phyloP scores from a whole-genome alignment of 1,140 invertebrate species.

The Pseudoatta argentina region DNA sequence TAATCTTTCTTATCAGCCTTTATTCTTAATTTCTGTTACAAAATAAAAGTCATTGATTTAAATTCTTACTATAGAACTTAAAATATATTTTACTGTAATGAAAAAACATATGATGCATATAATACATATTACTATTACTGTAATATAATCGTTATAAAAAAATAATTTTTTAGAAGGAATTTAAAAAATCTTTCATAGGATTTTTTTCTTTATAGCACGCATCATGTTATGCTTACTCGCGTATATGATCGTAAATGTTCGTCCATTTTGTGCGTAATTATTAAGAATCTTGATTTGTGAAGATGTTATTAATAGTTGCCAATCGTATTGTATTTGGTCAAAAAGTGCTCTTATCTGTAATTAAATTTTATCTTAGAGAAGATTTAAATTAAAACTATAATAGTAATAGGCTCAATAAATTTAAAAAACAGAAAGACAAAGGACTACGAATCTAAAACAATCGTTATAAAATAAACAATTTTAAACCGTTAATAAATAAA shows the following conservation, averaged over 20 bases:
- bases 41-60: neutral
- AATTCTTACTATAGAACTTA: neutral
- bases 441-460: too few species aligned
- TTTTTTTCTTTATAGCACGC: too few species aligned
- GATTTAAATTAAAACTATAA: too few species aligned
- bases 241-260: conserved; percentile 54
- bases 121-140: too few species aligned
- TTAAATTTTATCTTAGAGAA: conserved; percentile 19
- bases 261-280: conserved; percentile 42
- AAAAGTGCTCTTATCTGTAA: conserved; percentile 33
- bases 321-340: conserved; percentile 43
- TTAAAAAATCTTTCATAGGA: too few species aligned
- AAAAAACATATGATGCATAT: too few species aligned
- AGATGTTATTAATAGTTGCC: conserved; percentile 27
- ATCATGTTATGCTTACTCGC: conserved; percentile 29
- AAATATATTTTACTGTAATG: neutral
- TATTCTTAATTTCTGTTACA: neutral
- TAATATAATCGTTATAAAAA: neutral
- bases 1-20: neutral
- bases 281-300: neutral
- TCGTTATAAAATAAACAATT: too few species aligned
- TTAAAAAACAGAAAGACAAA: too few species aligned
- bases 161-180: neutral
- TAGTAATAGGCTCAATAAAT: too few species aligned
- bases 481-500: too few species aligned